Evolutionary conservation across 1,140 invertebrate species (phyloP), one percentile per base, ranked within the genome.

Genomic region (Nixonia krombeini): DNA sequence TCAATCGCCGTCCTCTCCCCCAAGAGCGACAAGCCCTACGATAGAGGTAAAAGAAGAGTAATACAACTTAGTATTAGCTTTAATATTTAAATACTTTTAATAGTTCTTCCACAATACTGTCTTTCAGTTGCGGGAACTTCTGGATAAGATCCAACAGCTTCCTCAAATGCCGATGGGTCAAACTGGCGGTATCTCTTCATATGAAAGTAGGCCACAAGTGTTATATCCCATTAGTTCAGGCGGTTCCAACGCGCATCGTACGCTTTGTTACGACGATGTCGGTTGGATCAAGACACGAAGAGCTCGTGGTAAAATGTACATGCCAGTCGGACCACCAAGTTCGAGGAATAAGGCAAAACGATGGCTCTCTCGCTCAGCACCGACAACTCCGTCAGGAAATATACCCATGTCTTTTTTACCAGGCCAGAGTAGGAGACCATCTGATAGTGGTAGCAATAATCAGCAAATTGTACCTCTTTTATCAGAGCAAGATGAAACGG

Each of bases 11-110:
- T 90, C 90, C 64, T 94, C 92, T 0, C 92, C 92, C 1, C 92
- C 92, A 0, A 87, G 90, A 70, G 91, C 92, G 6, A 93, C 91
- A 5, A 92, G 91, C 72, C 92, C 92, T 1, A 93, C 92, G 8
- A 89, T 88, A 58, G 90, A 91, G 79, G 87, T 84, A 72, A 26
- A 40, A 31, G 2, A 10, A 31, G 12, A 31, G 12, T 3, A 31
- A 31, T 31, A n/a, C 29, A n/a, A n/a, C n/a, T n/a, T n/a, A n/a
- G n/a, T 37, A 17, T 10, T 44, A 37, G 26, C 25, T 26, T 31
- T n/a, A 29, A 25, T 23, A 12, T 21, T 21, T n/a, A n/a, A n/a
- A n/a, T n/a, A n/a, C 25, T 12, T 23, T 46, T 33, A 16, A 17
- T 21, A 0, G 10, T 15, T 33, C 4, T 8, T 8, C 1, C 13